Percentiles rank a stretch among this genome's conserved stretches.
These are phyloP conservation scores for Myripristis jacobus DNA, from an alignment of 2,797 vertebrate genomes.

Conservation along the genomic window DNA sequence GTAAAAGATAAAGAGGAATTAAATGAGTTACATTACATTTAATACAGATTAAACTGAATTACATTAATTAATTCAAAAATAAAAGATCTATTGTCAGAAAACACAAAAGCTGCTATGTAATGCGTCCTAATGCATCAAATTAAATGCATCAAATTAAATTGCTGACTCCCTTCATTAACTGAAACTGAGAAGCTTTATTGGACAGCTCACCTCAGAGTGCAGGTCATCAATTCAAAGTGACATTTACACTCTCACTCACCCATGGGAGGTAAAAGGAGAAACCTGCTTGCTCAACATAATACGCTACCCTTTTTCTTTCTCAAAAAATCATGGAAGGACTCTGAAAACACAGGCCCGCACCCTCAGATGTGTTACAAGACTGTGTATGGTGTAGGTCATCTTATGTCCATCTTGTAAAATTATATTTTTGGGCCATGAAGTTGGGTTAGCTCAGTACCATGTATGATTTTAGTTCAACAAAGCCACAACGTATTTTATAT, in stretches of 20 bases:
- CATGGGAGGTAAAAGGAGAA: conserved; percentile 39
- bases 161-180: conserved; percentile 49
- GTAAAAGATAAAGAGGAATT: too few species aligned
- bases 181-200: conserved; percentile 70
- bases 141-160: conserved; percentile 50
- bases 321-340: conserved; percentile 14
- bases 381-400: not conserved
- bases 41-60: too few species aligned
- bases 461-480: too few species aligned
- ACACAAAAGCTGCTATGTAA: conserved; percentile 36
- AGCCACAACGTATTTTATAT: too few species aligned
- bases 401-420: conserved; percentile 10
- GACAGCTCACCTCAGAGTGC: conserved; percentile 66
- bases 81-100: conserved; percentile 1
- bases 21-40: too few species aligned
- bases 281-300: conserved; percentile 12
- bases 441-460: not conserved
- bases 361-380: conserved; percentile 9
- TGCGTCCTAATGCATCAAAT: conserved; percentile 34
- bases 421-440: not conserved
- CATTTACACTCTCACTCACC: conserved; percentile 72
- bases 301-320: conserved; percentile 31
- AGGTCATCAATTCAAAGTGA: conserved; percentile 72
- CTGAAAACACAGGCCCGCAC: not conserved
- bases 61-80: not conserved